Base-by-base conservation (phyloP, 1,140 invertebrate genomes). In the Lepidurus packardi region DNA sequence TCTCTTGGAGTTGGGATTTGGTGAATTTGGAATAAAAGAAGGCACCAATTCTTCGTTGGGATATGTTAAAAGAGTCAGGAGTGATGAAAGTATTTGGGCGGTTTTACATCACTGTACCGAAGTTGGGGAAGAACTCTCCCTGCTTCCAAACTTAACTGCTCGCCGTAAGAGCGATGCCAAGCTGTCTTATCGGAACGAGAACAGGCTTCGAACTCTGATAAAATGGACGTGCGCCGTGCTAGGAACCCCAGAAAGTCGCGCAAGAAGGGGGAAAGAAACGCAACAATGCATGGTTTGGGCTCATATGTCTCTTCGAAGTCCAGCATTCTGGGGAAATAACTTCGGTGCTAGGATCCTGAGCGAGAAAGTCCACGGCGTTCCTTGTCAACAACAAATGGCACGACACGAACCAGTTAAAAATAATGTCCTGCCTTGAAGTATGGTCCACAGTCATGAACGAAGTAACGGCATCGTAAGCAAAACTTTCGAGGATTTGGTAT, bases 1-100 rank as follows among this genome's bases (percentile, higher is more conserved):
- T 13, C 16, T 21, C 8, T 13, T 65, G 21, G 21, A 11, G 53
- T 21, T 65, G 53, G 7, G 16, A 65, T 65, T n/a, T 11, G 21
- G 21, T 21, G 53, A 7, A 16, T n/a, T 11, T 9, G 53, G 34
- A 34, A 65, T 16, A 65, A 21, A 21, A 13, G 21, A 65, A 65
- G 53, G 53, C 53, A 65, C 53, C 53, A 65, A 21, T 65, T 65
- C 16, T 65, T 65, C 53, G 53, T 65, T 65, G 53, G 53, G 53
- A 65, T 65, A 65, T 65, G 53, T 65, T 65, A 16, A 65, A 65
- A 65, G 13, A 1, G n/a, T 34, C 34, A 4, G 13, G 9, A 13
- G 53, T 65, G 13, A 65, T 21, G 34, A 34, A 34, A 34, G 34
- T 34, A n/a, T 65, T 65, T 7, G 13, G 6, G 5, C 7, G 13